phyloP scores from a whole-genome alignment of 2,113 vertebrate species.

The Microtus richardsoni region DNA sequence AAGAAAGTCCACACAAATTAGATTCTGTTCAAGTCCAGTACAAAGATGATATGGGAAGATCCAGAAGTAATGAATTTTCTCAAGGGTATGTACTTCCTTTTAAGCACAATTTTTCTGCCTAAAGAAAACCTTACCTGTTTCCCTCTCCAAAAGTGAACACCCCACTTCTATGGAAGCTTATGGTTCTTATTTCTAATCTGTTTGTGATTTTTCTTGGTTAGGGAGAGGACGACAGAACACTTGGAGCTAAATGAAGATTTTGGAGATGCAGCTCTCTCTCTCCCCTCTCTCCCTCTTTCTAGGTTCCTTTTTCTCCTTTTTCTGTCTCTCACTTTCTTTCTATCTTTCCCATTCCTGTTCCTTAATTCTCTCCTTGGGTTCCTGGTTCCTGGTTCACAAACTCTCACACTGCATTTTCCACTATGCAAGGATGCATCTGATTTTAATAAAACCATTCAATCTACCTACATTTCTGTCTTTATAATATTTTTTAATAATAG shows the following conservation, averaged over 20 bases:
- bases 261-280: not conserved
- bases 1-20: not conserved
- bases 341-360: not conserved
- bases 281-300: not conserved
- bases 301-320: not conserved
- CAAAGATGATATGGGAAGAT: not conserved
- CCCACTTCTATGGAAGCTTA: not conserved
- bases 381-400: not conserved
- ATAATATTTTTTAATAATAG: not conserved
- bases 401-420: conserved; percentile 28
- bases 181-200: not conserved
- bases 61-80: not conserved
- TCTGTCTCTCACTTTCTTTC: not conserved
- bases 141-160: not conserved
- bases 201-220: not conserved
- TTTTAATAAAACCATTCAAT: conserved; percentile 47
- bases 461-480: not conserved
- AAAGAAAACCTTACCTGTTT: not conserved
- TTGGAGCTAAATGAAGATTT: not conserved
- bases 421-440: not conserved
- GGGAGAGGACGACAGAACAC: not conserved
- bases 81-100: not conserved
- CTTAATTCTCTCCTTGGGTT: not conserved
- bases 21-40: not conserved
- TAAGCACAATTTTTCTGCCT: not conserved